These are phyloP conservation scores for Rhincodon typus DNA, from an alignment of 2,797 vertebrate genomes.

Conservation along the genomic window DNA sequence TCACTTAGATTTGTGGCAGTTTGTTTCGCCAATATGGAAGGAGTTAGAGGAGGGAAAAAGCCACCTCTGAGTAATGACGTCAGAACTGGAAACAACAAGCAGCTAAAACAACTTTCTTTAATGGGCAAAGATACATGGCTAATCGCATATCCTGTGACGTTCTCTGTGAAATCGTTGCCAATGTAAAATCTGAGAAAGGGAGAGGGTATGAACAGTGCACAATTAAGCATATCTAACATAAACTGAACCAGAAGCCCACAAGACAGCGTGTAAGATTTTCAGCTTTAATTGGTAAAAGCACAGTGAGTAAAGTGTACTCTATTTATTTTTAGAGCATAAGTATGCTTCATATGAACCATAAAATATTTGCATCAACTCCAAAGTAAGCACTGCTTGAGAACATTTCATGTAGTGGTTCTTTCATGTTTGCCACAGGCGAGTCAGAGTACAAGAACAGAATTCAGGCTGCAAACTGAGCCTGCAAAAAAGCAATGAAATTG, in stretches of 20 bases:
- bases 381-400: background rate
- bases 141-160: background rate
- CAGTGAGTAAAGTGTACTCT: background rate
- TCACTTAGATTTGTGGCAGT: background rate
- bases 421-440: conserved; percentile 29
- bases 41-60: too few species aligned
- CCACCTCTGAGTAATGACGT: background rate
- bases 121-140: background rate
- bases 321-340: conserved; percentile 28
- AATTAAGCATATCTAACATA: background rate
- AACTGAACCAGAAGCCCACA: background rate
- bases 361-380: conserved; percentile 3
- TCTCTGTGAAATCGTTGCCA: background rate
- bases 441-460: conserved; percentile 1
- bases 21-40: background rate
- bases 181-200: background rate
- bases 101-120: background rate
- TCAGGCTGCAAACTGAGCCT: background rate
- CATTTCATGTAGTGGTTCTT: conserved; percentile 5
- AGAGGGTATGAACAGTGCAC: background rate
- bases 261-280: background rate
- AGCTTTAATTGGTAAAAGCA: background rate
- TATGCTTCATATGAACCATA: conserved; percentile 4
- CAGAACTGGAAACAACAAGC: background rate
- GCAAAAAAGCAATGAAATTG: background rate